Conservation (phyloP, 2,797 vertebrate genomes). For the Botia kubotai region DNA sequence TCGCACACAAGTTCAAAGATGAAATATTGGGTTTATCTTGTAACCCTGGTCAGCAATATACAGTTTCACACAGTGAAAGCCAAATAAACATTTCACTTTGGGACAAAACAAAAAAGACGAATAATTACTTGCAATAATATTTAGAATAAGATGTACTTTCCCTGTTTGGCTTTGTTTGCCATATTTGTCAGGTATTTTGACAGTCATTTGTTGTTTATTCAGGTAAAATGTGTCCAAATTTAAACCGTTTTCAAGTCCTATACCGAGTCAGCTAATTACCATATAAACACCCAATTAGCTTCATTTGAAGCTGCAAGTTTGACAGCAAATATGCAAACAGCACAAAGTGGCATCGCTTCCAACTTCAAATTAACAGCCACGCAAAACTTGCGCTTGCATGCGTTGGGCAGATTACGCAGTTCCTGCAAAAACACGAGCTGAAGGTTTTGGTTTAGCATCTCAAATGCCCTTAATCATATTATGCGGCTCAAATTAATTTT, state of each 20-base stretch:
- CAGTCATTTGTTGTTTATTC: not conserved
- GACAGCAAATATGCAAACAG: conserved; percentile 46
- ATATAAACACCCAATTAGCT: conserved; percentile 56
- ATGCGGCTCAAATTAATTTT: conserved; percentile 42
- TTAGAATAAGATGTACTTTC: too few relatives aligned
- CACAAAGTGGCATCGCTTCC: conserved; percentile 18
- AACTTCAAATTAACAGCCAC: conserved; percentile 31
- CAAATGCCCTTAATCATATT: conserved; percentile 45
- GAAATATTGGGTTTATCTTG: not conserved
- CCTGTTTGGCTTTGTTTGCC: not conserved
- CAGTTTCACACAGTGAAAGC: not conserved
- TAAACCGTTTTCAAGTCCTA: conserved; percentile 35
- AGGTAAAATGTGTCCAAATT: conserved; percentile 43
- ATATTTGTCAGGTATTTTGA: not conserved
- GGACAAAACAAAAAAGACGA: not conserved
- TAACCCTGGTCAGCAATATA: not conserved
- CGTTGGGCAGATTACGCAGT: conserved; percentile 31
- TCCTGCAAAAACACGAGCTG: not conserved
- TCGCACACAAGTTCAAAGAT: not conserved
- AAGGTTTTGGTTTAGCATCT: conserved; percentile 12
- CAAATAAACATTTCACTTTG: not conserved
- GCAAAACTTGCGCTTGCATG: conserved; percentile 18
- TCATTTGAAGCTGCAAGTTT: conserved; percentile 31
- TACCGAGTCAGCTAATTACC: conserved; percentile 48
- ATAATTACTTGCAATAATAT: not conserved